Percentiles rank a stretch among this genome's conserved stretches.
Conservation (phyloP, 2,113 vertebrate species). For the Numida meleagris region DNA sequence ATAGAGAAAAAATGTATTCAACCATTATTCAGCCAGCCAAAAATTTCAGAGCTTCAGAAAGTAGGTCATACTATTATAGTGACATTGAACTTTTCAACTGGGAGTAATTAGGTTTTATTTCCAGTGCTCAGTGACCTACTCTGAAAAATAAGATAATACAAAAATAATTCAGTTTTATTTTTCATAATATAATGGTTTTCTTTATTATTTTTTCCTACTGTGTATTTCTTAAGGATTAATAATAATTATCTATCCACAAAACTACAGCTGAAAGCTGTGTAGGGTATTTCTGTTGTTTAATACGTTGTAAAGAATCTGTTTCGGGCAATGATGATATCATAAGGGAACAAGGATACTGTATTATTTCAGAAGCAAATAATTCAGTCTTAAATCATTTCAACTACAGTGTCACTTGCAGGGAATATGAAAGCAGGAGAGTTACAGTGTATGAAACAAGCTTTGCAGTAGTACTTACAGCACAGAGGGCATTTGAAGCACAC, state of each 20-base stretch:
- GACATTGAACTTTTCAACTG: conserved; percentile 79
- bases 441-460: neutral
- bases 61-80: conserved; percentile 72
- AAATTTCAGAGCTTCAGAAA: conserved; percentile 66
- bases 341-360: conserved; percentile 19
- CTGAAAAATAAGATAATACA: conserved; percentile 66
- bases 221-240: conserved; percentile 47
- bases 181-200: conserved; percentile 24
- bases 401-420: neutral
- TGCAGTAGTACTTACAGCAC: neutral
- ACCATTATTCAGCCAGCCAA: conserved; percentile 16
- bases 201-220: conserved; percentile 26
- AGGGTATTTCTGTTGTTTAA: neutral
- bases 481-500: neutral
- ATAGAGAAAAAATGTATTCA: conserved; percentile 23
- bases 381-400: conserved; percentile 43
- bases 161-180: conserved; percentile 32
- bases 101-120: conserved; percentile 81
- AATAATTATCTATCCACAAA: conserved; percentile 48
- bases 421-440: neutral
- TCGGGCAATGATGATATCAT: conserved; percentile 42
- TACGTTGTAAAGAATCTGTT: conserved; percentile 51
- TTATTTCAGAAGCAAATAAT: conserved; percentile 23
- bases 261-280: conserved; percentile 38
- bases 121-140: conserved; percentile 74